These are phyloP conservation scores for Grallaria varia DNA, from an alignment of 2,113 vertebrate species.

Conservation along the genomic window DNA sequence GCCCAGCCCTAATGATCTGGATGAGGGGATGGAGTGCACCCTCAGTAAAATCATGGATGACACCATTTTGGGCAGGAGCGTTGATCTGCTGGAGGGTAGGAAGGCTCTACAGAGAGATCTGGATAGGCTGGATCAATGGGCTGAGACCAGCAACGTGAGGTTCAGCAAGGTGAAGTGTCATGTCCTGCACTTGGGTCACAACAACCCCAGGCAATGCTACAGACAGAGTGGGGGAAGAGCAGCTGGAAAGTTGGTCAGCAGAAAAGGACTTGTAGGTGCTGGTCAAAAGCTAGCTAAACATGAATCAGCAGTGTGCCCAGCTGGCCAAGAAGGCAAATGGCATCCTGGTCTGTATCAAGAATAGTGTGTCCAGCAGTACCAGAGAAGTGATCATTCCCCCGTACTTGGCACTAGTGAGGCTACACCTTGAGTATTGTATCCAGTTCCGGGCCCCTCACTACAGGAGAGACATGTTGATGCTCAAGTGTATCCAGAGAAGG, in stretches of 20 bases:
- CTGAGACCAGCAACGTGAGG: background rate
- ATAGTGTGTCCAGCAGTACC: background rate
- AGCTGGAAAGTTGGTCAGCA: background rate
- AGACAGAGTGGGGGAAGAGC: background rate
- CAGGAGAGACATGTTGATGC: background rate
- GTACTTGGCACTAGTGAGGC: background rate
- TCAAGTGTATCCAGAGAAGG: rapidly evolving
- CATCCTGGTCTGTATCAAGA: background rate
- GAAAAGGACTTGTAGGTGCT: background rate
- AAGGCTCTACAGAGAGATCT: background rate
- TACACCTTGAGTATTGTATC: background rate
- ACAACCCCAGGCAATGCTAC: rapidly evolving
- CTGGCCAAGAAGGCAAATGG: background rate
- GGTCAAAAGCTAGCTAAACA: background rate
- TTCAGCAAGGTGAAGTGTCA: rapidly evolving
- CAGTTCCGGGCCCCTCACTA: background rate
- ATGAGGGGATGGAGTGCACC: background rate
- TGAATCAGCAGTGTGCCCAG: background rate
- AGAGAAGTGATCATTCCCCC: rapidly evolving
- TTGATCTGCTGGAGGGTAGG: background rate
- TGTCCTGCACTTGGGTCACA: background rate
- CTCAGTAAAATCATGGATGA: background rate
- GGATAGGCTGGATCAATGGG: background rate
- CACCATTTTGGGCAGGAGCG: background rate
- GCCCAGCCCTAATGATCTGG: background rate